Percentiles rank a stretch among this genome's conserved stretches.
These are phyloP conservation scores for Medauroidea extradentata DNA, from an alignment of 1,140 invertebrate species.

Conservation along the genomic window DNA sequence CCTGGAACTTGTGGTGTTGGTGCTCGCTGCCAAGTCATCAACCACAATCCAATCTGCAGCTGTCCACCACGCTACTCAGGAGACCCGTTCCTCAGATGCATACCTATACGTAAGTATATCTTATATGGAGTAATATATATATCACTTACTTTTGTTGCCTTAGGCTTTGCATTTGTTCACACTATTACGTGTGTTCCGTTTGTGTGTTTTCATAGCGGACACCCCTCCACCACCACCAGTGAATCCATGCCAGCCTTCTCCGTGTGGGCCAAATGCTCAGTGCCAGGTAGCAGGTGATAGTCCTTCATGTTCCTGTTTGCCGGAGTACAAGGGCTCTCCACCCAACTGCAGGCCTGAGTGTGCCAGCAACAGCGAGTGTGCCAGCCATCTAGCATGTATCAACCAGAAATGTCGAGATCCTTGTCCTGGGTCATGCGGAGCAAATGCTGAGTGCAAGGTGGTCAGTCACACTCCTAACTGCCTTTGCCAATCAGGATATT, in stretches of 20 bases:
- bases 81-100: slow-evolving; percentile 42
- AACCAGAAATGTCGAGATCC: slow-evolving; percentile 41
- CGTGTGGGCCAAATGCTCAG: slow-evolving; percentile 47
- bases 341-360: slow-evolving; percentile 37
- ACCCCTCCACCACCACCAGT: slow-evolving; percentile 22
- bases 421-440: slow-evolving; percentile 42
- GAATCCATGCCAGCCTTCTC: slow-evolving; percentile 58
- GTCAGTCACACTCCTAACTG: slow-evolving; percentile 55
- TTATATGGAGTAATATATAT: neutral
- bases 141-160: neutral
- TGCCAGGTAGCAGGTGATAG: slow-evolving; percentile 37
- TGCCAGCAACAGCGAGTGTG: slow-evolving; percentile 35
- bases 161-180: neutral
- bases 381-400: slow-evolving; percentile 35
- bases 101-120: neutral
- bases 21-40: slow-evolving; percentile 51
- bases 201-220: neutral
- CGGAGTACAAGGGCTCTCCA: slow-evolving; percentile 26
- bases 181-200: too few species aligned
- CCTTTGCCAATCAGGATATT: slow-evolving; percentile 38
- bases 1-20: slow-evolving; percentile 51
- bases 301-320: slow-evolving; percentile 38
- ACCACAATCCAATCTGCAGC: slow-evolving; percentile 49
- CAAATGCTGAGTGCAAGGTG: slow-evolving; percentile 37
- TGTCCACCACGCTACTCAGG: slow-evolving; percentile 52